A percentile compares a stretch with the other conserved stretches of the same genome.
These are phyloP conservation scores for Chaitophorus viminalis DNA, from an alignment of 2,888 invertebrate genomes.

Conservation along the genomic window DNA sequence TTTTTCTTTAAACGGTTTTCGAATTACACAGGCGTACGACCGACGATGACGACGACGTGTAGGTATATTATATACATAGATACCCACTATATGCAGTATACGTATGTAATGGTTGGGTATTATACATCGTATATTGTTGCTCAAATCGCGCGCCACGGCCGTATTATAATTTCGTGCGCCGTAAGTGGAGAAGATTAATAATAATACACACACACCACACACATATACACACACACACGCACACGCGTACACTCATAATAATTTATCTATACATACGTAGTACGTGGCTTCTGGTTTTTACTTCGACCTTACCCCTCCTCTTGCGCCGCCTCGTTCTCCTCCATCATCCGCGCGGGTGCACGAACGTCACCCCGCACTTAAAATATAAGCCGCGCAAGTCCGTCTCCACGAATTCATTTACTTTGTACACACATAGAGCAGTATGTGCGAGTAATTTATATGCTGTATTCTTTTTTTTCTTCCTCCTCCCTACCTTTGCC, in stretches of 20 bases:
- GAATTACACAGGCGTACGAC: conserved; percentile 9
- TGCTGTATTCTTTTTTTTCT: background rate
- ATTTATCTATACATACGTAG: background rate
- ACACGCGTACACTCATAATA: background rate
- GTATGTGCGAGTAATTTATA: conserved; percentile 27
- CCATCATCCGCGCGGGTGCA: too few species aligned
- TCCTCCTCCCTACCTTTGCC: background rate
- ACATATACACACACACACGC: background rate
- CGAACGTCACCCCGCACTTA: background rate
- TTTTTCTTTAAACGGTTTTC: conserved; percentile 33
- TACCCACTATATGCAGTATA: background rate
- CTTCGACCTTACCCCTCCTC: background rate
- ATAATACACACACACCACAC: background rate
- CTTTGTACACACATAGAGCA: background rate
- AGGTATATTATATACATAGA: background rate
- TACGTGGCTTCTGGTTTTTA: conserved; percentile 55
- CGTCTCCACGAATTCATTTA: conserved; percentile 17
- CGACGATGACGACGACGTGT: background rate
- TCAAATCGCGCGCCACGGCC: background rate
- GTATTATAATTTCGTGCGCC: conserved; percentile 43
- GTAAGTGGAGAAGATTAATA: conserved; percentile 56
- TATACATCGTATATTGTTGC: background rate
- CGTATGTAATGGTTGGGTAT: background rate
- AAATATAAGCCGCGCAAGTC: background rate
- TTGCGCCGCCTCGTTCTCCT: background rate